phyloP scores from a whole-genome alignment of 2,113 vertebrate species.

The Scartelaos histophorus region DNA sequence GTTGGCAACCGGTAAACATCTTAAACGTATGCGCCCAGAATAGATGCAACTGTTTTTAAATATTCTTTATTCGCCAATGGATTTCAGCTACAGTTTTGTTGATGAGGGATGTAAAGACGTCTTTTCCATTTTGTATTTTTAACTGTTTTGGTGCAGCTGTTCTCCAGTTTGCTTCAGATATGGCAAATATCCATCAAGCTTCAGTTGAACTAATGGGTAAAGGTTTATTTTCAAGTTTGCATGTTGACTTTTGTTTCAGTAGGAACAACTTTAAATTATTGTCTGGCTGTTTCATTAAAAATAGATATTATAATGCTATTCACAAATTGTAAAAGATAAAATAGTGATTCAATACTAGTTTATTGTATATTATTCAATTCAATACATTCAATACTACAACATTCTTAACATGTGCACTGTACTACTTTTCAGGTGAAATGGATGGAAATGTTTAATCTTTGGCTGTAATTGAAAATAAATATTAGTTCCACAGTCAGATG shows the following conservation, averaged over 20 bases:
- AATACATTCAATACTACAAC: no score
- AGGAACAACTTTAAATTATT: not conserved
- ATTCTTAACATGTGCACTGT: no score
- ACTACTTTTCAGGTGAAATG: no score
- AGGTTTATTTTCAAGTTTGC: not conserved
- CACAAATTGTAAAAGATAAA: no score
- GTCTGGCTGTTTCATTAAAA: not conserved
- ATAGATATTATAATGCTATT: no score
- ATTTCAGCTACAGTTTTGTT: not conserved
- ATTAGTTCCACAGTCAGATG: no score
- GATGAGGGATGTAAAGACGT: not conserved
- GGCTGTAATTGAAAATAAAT: no score
- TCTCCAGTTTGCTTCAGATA: not conserved
- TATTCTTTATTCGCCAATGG: not conserved
- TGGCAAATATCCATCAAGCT: not conserved
- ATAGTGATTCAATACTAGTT: no score
- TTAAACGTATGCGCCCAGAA: slow-evolving; percentile 31
- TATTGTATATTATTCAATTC: no score
- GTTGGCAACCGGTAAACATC: slow-evolving; percentile 12
- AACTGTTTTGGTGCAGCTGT: not conserved
- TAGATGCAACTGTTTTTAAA: slow-evolving; percentile 18
- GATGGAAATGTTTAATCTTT: no score
- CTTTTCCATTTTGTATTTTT: not conserved
- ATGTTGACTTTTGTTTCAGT: not conserved
- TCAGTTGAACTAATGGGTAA: not conserved